Conservation (phyloP, 2,797 vertebrate species). For the Hylomyscus alleni region DNA sequence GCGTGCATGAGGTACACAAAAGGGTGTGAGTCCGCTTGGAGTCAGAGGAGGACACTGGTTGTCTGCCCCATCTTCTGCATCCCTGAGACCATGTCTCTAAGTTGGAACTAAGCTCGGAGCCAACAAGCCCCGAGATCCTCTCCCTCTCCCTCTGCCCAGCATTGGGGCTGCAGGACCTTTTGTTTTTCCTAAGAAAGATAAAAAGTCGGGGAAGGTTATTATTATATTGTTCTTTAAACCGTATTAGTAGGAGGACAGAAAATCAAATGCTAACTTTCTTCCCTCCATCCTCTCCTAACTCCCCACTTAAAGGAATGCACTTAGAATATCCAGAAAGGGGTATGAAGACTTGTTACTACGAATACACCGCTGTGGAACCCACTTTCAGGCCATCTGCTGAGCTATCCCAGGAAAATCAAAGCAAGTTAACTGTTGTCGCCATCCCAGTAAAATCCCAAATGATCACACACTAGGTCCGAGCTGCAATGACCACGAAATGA, state of each 20-base stretch:
- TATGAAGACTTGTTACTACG: conserved; percentile 27
- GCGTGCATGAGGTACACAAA: accelerated
- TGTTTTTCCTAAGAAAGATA: conserved; percentile 44
- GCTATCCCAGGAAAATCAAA: conserved; percentile 49
- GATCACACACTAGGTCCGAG: background rate
- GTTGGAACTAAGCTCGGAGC: background rate
- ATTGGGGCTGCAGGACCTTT: background rate
- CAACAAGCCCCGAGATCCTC: background rate
- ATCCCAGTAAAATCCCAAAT: background rate
- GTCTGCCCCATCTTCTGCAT: background rate
- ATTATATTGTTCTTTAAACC: background rate
- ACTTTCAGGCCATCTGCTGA: background rate
- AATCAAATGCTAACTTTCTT: conserved; percentile 2
- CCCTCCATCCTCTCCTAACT: background rate
- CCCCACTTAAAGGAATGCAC: conserved; percentile 49
- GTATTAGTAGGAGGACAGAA: conserved; percentile 38
- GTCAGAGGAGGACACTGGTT: background rate
- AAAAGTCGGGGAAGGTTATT: background rate
- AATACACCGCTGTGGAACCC: background rate
- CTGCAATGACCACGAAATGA: background rate
- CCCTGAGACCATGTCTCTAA: background rate
- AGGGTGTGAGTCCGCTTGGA: background rate
- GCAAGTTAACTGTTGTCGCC: background rate
- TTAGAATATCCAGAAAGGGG: conserved; percentile 53
- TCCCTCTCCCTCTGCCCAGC: background rate